A percentile compares a stretch with the other conserved stretches of the same genome.
Conservation (phyloP, 1,140 invertebrate species). For the Hestina assimilis region DNA sequence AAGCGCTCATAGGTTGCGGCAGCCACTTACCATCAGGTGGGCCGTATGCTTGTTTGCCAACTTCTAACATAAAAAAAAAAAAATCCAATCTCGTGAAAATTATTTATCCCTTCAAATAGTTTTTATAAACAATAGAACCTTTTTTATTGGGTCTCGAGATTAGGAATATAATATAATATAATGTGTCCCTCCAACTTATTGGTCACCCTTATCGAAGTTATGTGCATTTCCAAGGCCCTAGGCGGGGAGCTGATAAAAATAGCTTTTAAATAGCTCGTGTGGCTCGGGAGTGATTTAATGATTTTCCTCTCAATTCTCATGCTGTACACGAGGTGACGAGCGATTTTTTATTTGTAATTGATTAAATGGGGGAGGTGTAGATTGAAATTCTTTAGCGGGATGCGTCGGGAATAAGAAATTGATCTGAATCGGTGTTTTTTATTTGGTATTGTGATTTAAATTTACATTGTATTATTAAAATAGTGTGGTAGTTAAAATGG, state of each 20-base stretch:
- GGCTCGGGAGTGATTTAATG: slow-evolving; percentile 72
- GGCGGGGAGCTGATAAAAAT: slow-evolving; percentile 59
- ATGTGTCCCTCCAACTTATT: slow-evolving; percentile 8
- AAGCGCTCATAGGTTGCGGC: too few species aligned
- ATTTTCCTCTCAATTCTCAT: slow-evolving; percentile 54
- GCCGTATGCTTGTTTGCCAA: too few species aligned
- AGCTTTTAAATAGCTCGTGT: slow-evolving; percentile 70
- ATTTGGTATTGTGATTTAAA: slow-evolving; percentile 18
- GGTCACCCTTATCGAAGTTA: slow-evolving; percentile 36
- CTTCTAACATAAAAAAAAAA: too few species aligned
- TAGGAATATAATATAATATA: too few species aligned
- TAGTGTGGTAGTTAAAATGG: too few species aligned
- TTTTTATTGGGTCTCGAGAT: too few species aligned
- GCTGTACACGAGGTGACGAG: slow-evolving; percentile 61
- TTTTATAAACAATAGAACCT: too few species aligned
- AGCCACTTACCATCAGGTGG: too few species aligned
- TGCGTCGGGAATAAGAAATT: slow-evolving; percentile 51
- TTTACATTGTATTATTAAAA: neutral
- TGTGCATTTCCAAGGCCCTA: slow-evolving; percentile 43
- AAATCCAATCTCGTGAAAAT: too few species aligned
- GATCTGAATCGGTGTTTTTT: neutral
- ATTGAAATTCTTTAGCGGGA: slow-evolving; percentile 63
- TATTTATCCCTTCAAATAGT: too few species aligned
- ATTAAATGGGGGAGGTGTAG: slow-evolving; percentile 53
- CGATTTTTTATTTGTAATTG: slow-evolving; percentile 71